Percentiles rank a stretch among this genome's conserved stretches.
Evolutionary conservation across 2,797 vertebrate genomes (phyloP).

Genomic region (Astyanax mexicanus): DNA sequence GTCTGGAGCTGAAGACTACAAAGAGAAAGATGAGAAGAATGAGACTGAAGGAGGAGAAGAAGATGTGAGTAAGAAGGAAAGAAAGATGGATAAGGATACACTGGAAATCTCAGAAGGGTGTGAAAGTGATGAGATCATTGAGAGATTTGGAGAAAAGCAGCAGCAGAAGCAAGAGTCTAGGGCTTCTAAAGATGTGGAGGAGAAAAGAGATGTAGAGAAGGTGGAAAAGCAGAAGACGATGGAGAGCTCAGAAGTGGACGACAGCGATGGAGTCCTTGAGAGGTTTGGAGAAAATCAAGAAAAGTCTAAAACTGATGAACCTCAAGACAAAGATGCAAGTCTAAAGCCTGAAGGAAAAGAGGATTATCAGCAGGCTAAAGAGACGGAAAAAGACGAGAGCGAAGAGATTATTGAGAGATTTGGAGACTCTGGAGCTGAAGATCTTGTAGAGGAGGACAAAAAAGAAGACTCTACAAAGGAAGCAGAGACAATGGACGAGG

Average conservation of each 20-base stretch:
- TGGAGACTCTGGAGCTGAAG: background rate
- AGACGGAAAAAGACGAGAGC: background rate
- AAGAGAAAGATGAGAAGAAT: too few relatives aligned
- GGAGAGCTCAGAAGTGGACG: background rate
- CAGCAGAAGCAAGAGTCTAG: too few relatives aligned
- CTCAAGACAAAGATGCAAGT: background rate
- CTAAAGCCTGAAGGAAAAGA: too few relatives aligned
- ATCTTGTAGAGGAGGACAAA: background rate
- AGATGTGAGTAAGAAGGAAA: too few relatives aligned
- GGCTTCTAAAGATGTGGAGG: too few relatives aligned
- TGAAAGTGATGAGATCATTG: too few relatives aligned
- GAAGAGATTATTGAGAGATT: conserved; percentile 22
- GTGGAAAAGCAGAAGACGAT: background rate
- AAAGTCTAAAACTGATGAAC: background rate
- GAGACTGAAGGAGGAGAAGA: too few relatives aligned
- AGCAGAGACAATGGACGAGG: background rate
- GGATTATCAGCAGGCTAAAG: too few relatives aligned
- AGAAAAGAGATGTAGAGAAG: background rate
- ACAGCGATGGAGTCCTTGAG: conserved; percentile 3
- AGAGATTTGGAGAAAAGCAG: too few relatives aligned
- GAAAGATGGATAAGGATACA: too few relatives aligned
- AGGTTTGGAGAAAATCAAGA: conserved; percentile 18
- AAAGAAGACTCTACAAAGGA: background rate
- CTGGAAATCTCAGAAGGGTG: too few relatives aligned
- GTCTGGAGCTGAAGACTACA: background rate